phyloP scores from a whole-genome alignment of 2,888 invertebrate genomes.

The Eilema sororculum region DNA sequence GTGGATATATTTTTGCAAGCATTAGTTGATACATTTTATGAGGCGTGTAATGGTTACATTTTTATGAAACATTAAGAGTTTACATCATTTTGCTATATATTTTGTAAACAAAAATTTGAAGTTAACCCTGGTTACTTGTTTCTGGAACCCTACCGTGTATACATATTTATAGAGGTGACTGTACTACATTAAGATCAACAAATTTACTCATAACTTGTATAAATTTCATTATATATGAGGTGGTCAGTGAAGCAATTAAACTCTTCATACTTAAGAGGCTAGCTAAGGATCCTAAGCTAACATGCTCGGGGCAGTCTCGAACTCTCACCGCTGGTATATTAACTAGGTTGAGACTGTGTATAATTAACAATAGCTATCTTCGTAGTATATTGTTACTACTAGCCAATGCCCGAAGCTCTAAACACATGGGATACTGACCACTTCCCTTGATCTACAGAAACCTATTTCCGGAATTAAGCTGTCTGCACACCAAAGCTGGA shows the following conservation, averaged over 20 bases:
- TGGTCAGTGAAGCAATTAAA: conserved; percentile 11
- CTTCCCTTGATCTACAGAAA: background rate
- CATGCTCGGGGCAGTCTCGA: conserved; percentile 9
- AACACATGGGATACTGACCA: background rate
- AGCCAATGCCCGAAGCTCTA: background rate
- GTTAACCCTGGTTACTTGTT: too few species aligned
- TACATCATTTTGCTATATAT: too few species aligned
- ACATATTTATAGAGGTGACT: too few species aligned
- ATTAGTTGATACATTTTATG: too few species aligned
- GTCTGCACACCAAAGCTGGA: too few species aligned
- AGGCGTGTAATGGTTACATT: too few species aligned
- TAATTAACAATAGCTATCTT: background rate
- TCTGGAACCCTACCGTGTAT: too few species aligned
- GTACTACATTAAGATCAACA: too few species aligned
- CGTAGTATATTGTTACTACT: background rate
- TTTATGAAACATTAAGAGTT: too few species aligned
- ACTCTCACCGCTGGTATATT: background rate
- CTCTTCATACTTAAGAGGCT: background rate
- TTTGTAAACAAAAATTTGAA: too few species aligned
- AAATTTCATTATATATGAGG: background rate
- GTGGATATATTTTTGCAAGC: too few species aligned
- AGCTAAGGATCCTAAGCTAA: conserved; percentile 7
- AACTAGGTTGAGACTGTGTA: conserved; percentile 2
- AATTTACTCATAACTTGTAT: too few species aligned
- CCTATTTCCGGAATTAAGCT: background rate